Evolutionary conservation across 2,113 vertebrate species (phyloP).

Genomic region (Xiphophorus couchianus): DNA sequence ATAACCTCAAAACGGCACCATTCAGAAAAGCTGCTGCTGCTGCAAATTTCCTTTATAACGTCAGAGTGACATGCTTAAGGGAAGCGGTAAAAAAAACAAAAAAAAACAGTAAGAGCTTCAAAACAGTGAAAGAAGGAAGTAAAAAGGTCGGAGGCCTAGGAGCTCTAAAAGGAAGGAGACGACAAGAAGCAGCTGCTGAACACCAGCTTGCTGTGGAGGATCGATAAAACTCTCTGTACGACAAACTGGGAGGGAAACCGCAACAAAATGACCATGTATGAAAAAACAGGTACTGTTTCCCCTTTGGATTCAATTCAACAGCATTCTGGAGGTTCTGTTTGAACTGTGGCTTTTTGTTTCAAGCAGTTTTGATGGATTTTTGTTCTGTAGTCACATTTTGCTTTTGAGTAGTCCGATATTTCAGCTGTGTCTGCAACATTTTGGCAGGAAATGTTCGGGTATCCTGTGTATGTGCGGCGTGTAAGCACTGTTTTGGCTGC

Average conservation of each 20-base stretch:
- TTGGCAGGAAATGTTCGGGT: constrained; percentile 1
- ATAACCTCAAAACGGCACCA: too few species aligned
- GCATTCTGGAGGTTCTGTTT: background rate
- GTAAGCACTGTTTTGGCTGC: background rate
- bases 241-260: constrained; percentile 4
- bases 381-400: background rate
- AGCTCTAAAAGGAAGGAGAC: constrained; percentile 39
- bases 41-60: background rate
- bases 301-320: background rate
- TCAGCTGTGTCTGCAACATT: background rate
- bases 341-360: background rate
- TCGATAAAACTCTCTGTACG: background rate
- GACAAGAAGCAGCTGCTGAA: background rate
- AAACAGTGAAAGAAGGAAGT: constrained; percentile 58
- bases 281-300: constrained; percentile 41
- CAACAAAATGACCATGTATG: constrained; percentile 42
- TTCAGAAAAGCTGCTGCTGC: background rate
- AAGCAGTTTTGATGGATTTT: background rate
- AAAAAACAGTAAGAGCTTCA: background rate
- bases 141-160: background rate
- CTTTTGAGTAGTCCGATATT: background rate
- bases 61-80: background rate
- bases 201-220: background rate
- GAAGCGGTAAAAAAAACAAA: background rate
- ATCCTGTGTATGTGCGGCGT: background rate